These are phyloP conservation scores for Meiosimyza platycephala DNA, from an alignment of 2,888 invertebrate genomes.

Conservation along the genomic window DNA sequence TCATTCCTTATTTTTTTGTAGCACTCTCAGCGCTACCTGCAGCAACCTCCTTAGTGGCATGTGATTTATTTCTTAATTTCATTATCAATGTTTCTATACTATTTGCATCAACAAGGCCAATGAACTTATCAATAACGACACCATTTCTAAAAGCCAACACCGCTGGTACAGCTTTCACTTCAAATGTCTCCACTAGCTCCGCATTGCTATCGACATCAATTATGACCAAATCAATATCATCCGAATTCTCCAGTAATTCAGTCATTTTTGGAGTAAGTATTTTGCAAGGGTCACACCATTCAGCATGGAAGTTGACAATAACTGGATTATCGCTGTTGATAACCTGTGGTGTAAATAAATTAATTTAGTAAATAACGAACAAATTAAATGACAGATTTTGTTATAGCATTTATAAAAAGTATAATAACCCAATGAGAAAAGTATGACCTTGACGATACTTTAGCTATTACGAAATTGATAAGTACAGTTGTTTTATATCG, in stretches of 20 bases:
- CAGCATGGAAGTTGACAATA: slow-evolving; percentile 91
- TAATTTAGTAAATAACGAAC: background rate
- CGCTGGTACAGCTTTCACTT: slow-evolving; percentile 83
- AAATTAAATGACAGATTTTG: background rate
- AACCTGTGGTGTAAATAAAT: slow-evolving; percentile 65
- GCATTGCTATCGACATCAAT: slow-evolving; percentile 86
- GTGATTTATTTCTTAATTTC: slow-evolving; percentile 62
- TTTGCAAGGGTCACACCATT: slow-evolving; percentile 92
- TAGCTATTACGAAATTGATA: too few relatives aligned
- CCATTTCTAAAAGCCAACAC: slow-evolving; percentile 83
- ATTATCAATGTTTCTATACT: slow-evolving; percentile 84
- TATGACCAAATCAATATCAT: slow-evolving; percentile 81
- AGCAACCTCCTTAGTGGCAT: too few relatives aligned
- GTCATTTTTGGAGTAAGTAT: slow-evolving; percentile 85
- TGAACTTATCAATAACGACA: slow-evolving; percentile 86
- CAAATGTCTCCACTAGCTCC: slow-evolving; percentile 83
- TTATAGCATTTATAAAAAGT: background rate
- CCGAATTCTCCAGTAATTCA: slow-evolving; percentile 78
- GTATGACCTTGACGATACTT: too few relatives aligned
- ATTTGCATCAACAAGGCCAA: slow-evolving; percentile 84
- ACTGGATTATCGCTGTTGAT: slow-evolving; percentile 87
- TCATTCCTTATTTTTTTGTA: background rate
- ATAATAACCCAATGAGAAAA: too few relatives aligned
- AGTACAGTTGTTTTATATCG: too few relatives aligned
- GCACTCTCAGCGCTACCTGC: background rate